These are phyloP conservation scores for Caenorhabditis sinica DNA, from an alignment of 2,888 invertebrate genomes.

Conservation along the genomic window DNA sequence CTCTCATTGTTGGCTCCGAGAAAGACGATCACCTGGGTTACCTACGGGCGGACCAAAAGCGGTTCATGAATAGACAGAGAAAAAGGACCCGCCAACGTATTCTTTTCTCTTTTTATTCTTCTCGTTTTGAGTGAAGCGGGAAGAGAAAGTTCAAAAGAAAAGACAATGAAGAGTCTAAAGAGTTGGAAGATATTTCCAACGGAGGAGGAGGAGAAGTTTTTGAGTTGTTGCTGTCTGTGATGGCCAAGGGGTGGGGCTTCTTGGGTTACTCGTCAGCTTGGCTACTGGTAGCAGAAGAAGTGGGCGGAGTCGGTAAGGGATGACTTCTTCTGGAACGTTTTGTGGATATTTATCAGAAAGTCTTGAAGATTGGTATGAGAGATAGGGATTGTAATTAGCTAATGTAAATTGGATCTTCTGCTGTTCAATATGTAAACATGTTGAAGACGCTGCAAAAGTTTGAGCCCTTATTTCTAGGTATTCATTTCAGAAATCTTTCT, in stretches of 20 bases:
- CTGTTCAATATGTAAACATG: too few relatives aligned
- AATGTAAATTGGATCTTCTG: too few relatives aligned
- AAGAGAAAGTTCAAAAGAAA: conserved; percentile 16
- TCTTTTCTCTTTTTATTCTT: conserved; percentile 41
- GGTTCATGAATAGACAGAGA: conserved; percentile 9
- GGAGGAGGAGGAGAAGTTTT: background rate
- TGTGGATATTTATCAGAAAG: background rate
- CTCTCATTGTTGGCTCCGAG: conserved; percentile 39
- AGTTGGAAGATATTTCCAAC: conserved; percentile 14
- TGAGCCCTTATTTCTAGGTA: too few relatives aligned
- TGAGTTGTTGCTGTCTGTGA: conserved; percentile 13
- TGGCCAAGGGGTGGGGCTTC: conserved; percentile 47
- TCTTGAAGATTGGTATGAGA: background rate
- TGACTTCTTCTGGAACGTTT: background rate
- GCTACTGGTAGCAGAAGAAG: conserved; percentile 23
- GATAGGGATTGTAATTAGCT: background rate
- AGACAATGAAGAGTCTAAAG: conserved; percentile 35
- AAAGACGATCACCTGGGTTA: conserved; percentile 60
- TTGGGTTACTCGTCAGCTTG: conserved; percentile 48
- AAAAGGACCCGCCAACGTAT: conserved; percentile 33
- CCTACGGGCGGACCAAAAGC: conserved; percentile 24
- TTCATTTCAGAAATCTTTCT: too few relatives aligned
- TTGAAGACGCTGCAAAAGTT: too few relatives aligned
- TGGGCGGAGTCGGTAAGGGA: conserved; percentile 23
- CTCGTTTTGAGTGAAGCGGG: conserved; percentile 26